Base-by-base conservation (phyloP, 2,113 vertebrate genomes). In the Pardalotus punctatus region DNA sequence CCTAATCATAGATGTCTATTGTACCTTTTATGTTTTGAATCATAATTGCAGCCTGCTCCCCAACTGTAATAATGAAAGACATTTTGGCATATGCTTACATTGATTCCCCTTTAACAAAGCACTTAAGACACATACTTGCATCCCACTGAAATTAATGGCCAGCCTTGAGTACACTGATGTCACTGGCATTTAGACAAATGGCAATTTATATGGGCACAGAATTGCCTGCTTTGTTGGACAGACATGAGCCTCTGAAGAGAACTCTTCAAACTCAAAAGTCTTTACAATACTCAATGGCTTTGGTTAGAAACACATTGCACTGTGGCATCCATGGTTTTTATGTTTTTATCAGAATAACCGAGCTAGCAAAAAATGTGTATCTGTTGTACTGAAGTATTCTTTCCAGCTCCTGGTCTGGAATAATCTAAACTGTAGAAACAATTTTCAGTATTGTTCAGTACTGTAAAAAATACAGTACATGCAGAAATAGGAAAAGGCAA, bases 21-120 rank as follows among this genome's bases (percentile, higher is more conserved):
- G 64, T 95, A 96, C 72, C 92, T 90, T 96, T 93, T 70, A 90
- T 92, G 91, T 93, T 94, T 94, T 78, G 84, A 96, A 91, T 85
- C 86, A 83, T 92, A 94, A 95, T 83, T 91, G 90, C 77, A 94
- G 74, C 65, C 92, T 96, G 92, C 66, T 96, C 93, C 88, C 81
- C 94, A 84, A 91, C 88, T 81, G 76, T 71, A 90, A 92, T 66
- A 94, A 92, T 42, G 88, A 91, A 79, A 94, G 95, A 91, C 81
- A 51, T 95, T 96, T 87, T 95, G 96, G 95, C 88, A 76, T 85
- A 69, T 81, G 65, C 65, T 91, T 73, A 58, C 29, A 95, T 81
- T 60, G 90, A 97, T 80, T 92, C 77, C 56, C 43, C 43, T 90
- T 81, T 71, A 88, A 84, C 86, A 96, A 85, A 88, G 81, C 73